These are phyloP conservation scores for Anas platyrhynchos DNA, from an alignment of 2,113 vertebrate species.

Conservation along the genomic window DNA sequence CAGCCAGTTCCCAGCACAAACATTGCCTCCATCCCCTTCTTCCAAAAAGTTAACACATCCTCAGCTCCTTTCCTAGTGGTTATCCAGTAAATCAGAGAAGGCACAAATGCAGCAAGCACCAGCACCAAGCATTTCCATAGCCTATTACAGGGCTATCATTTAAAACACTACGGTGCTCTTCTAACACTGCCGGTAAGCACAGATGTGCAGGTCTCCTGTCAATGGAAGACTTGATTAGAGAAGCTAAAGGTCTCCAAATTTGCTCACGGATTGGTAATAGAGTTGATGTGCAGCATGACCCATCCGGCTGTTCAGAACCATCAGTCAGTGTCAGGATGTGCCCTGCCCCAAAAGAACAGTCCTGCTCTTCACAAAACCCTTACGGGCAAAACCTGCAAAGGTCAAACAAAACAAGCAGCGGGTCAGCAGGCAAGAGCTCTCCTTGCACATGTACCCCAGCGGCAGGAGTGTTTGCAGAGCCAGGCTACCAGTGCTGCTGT, in stretches of 20 bases:
- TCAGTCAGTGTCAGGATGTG: neutral
- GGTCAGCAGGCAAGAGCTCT: neutral
- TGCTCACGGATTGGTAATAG: neutral
- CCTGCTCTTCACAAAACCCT: neutral
- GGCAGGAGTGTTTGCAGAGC: neutral
- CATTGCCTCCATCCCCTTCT: neutral
- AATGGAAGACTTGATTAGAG: neutral
- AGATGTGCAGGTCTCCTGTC: accelerated
- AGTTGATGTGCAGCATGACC: neutral
- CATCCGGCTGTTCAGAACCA: neutral
- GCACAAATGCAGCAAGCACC: neutral
- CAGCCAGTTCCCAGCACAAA: neutral
- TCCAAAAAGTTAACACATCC: neutral
- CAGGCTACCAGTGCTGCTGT: neutral
- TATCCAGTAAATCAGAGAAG: neutral
- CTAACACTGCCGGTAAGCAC: neutral
- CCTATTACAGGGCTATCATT: neutral
- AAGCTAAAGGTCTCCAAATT: accelerated
- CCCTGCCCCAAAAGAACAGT: neutral
- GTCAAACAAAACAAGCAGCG: neutral
- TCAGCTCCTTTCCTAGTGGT: neutral
- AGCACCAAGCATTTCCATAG: neutral
- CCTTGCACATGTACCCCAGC: neutral
- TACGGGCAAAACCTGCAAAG: neutral
- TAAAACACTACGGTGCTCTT: neutral